Base-by-base conservation (phyloP, 2,888 invertebrate genomes). In the Morpho deidamia region DNA sequence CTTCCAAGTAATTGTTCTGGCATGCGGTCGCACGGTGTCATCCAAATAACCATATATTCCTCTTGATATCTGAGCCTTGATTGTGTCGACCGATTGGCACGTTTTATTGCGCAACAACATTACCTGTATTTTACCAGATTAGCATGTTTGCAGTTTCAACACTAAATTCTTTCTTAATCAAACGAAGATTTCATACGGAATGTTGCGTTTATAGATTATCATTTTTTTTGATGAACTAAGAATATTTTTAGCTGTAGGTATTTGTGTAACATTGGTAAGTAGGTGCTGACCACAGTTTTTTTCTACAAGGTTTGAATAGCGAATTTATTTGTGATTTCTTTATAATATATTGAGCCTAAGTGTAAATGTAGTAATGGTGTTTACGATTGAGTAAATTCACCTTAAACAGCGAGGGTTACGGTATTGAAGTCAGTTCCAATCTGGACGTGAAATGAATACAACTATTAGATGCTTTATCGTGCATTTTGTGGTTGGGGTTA, bases 11-110 rank as follows among this genome's bases (percentile, higher is more conserved):
- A 88, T 88, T 76, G 79, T 66, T 68, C 65, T 78, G 87, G 81
- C 87, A 71, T 88, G 88, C 68, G 87, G 88, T 88, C 67, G 73
- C 57, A 58, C 62, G 60, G 71, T 83, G 82, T 78, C 81, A 76
- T 84, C 83, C 70, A 72, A 81, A 84, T 84, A 78, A 81, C 68
- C 78, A 80, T 78, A 80, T 78, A 72, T 77, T 74, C 73, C 70
- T 68, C 66, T 65, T 68, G 78, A 81, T 79, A 77, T 69, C 73
- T 59, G 69, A 71, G 67, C 81, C 82, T 83, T 80, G 82, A 65
- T 71, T 67, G 56, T 76, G 73, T 72, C 76, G 71, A 64, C 54
- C 61, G 60, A 63, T 64, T 66, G 62, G 57, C 66, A 66, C 66
- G 64, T 65, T 64, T 61, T 62, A 64, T 66, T 67, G 55, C 62